Percentiles rank a stretch among this genome's conserved stretches.
phyloP scores from a whole-genome alignment of 2,113 vertebrate genomes.

The Semnornis frantzii region DNA sequence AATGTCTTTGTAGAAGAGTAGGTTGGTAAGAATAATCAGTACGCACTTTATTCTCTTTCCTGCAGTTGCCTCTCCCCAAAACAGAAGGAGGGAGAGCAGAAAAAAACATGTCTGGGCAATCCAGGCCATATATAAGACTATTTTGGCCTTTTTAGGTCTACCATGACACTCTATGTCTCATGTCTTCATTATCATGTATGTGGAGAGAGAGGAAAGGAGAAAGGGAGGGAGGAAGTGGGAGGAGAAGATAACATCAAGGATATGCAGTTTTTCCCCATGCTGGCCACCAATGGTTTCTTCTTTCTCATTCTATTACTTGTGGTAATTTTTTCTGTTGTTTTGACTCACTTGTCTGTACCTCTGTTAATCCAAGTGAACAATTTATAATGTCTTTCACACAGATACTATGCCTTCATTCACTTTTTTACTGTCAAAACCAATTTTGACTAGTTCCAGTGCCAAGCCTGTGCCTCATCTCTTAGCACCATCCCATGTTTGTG shows the following conservation, averaged over 20 bases:
- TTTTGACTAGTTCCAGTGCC: not conserved
- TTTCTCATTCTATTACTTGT: not conserved
- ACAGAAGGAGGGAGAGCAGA: too few relatives aligned
- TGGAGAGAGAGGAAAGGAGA: not conserved
- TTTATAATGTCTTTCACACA: not conserved
- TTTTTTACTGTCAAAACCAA: not conserved
- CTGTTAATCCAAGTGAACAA: not conserved
- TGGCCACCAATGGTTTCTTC: not conserved
- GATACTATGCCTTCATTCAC: not conserved
- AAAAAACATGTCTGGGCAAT: too few relatives aligned
- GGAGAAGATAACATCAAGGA: too few relatives aligned
- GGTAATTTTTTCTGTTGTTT: not conserved
- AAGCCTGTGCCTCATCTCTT: not conserved
- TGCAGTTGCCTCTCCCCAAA: too few relatives aligned
- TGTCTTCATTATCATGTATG: too few relatives aligned
- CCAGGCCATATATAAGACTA: too few relatives aligned
- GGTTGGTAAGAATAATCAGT: not conserved
- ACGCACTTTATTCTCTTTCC: not conserved
- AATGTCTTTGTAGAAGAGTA: not conserved
- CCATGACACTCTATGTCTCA: too few relatives aligned
- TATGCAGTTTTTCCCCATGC: not conserved
- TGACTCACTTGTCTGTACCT: not conserved
- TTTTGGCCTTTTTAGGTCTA: too few relatives aligned
- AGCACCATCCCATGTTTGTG: not conserved
- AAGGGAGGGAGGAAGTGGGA: too few relatives aligned